Conservation (phyloP, 1,140 invertebrate genomes). For the Paraescarpia echinospica region DNA sequence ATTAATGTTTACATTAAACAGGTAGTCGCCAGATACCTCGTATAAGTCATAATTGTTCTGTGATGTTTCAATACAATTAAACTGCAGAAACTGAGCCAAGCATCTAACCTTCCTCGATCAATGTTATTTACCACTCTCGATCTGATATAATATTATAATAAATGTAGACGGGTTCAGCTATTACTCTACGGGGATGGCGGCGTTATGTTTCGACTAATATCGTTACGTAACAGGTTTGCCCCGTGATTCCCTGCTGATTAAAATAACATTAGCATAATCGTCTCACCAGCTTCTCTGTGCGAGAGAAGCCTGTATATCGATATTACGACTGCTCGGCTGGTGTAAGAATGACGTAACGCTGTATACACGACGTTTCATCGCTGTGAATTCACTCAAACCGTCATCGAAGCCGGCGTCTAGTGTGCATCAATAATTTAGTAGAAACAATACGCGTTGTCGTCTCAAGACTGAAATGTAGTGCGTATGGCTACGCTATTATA, state of each 20-base stretch:
- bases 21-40: no score
- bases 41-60: background rate
- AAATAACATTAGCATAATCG: background rate
- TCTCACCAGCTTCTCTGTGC: background rate
- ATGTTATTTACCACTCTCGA: background rate
- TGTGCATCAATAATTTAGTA: background rate
- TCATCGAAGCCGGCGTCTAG: background rate
- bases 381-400: background rate
- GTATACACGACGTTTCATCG: background rate
- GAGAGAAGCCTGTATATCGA: background rate
- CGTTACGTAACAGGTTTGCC: background rate
- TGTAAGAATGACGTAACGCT: background rate
- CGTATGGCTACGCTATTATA: background rate
- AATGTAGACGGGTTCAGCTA: background rate
- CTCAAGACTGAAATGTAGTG: background rate
- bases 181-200: background rate
- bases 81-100: background rate
- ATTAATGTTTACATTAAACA: no score
- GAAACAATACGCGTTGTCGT: background rate
- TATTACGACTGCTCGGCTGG: background rate
- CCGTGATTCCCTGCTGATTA: background rate
- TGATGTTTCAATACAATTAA: background rate
- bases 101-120: background rate
- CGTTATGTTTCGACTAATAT: background rate
- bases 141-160: background rate